Evolutionary conservation across 2,113 vertebrate genomes (phyloP).

Genomic region (Cebidichthys violaceus): DNA sequence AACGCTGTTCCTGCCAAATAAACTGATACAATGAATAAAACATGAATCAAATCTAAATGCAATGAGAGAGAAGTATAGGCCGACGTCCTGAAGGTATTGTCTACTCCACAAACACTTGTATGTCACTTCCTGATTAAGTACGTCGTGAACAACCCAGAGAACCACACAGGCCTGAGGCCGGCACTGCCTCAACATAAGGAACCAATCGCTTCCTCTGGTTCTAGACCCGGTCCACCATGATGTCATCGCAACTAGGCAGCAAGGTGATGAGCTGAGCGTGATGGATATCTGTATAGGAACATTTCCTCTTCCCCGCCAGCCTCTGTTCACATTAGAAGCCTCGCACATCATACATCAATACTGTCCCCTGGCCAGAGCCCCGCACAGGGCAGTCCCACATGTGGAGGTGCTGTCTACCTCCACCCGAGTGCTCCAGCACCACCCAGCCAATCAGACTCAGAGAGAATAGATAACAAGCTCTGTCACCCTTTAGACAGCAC

Average conservation of each 20-base stretch:
- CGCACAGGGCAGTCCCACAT: constrained; percentile 63
- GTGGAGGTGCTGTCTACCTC: constrained; percentile 69
- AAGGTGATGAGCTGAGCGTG: constrained; percentile 83
- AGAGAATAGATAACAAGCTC: constrained; percentile 27
- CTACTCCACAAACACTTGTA: not conserved
- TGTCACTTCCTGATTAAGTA: constrained; percentile 11
- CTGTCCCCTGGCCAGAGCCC: constrained; percentile 49
- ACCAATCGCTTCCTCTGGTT: constrained; percentile 70
- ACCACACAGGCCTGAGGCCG: constrained; percentile 54
- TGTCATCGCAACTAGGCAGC: constrained; percentile 76
- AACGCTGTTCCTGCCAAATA: not conserved
- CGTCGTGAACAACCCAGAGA: constrained; percentile 23
- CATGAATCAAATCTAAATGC: constrained; percentile 15
- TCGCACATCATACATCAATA: constrained; percentile 81
- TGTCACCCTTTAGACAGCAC: constrained; percentile 43
- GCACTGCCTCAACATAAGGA: constrained; percentile 73
- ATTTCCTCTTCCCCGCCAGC: constrained; percentile 81
- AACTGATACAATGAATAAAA: not conserved
- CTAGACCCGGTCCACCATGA: constrained; percentile 67
- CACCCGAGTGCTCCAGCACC: constrained; percentile 15
- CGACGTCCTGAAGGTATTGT: constrained; percentile 9
- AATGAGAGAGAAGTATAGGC: constrained; percentile 1
- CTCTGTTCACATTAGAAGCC: constrained; percentile 81
- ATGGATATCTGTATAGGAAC: constrained; percentile 85
- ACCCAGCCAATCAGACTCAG: constrained; percentile 50